Conservation (phyloP, 1,140 invertebrate genomes). For the Heliconius melpomene region DNA sequence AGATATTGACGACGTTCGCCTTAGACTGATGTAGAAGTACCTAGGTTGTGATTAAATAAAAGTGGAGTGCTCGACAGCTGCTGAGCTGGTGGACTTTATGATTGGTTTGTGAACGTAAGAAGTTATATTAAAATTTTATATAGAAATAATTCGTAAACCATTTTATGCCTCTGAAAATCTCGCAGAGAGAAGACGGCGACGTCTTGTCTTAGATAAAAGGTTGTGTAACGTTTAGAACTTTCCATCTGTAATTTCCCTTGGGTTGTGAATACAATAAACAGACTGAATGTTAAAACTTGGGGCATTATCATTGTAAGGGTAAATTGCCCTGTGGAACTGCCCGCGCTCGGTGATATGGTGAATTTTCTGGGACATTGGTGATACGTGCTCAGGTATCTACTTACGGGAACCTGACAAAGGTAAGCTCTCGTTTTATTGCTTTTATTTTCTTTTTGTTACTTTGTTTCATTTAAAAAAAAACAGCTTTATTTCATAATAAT, state of each 20-base stretch:
- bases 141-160: constrained; percentile 39
- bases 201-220: constrained; percentile 42
- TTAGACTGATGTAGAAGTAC: constrained; percentile 46
- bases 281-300: constrained; percentile 59
- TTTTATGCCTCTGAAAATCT: not conserved
- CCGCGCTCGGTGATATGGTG: constrained; percentile 47
- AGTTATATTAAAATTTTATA: constrained; percentile 58
- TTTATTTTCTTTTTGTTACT: not conserved
- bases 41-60: constrained; percentile 72
- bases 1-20: constrained; percentile 30
- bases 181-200: not conserved
- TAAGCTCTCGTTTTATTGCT: constrained; percentile 22
- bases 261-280: constrained; percentile 70
- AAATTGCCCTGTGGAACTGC: constrained; percentile 36
- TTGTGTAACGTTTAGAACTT: constrained; percentile 59
- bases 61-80: constrained; percentile 43
- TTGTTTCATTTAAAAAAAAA: not conserved
- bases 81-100: constrained; percentile 49
- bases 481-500: not conserved
- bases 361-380: constrained; percentile 36
- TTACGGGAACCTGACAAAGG: constrained; percentile 31
- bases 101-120: constrained; percentile 67
- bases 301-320: constrained; percentile 51
- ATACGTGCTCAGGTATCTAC: constrained; percentile 28
- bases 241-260: constrained; percentile 62